These are phyloP conservation scores for Oreochromis niloticus DNA, from an alignment of 2,113 vertebrate genomes.

Conservation along the genomic window DNA sequence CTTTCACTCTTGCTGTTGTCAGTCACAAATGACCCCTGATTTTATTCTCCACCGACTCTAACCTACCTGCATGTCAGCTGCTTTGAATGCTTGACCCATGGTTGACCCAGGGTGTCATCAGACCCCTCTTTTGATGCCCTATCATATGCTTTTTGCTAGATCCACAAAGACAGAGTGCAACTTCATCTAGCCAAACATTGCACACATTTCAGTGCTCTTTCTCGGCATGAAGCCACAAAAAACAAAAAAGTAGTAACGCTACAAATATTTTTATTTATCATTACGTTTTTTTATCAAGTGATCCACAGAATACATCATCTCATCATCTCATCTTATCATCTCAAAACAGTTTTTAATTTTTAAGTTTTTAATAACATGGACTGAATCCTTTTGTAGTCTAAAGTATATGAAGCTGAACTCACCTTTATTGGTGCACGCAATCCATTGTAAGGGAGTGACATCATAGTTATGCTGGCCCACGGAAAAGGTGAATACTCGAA, in stretches of 20 bases:
- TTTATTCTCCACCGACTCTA: neutral
- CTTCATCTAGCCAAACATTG: neutral
- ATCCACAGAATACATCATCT: neutral
- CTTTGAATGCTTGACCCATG: neutral
- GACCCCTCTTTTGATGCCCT: neutral
- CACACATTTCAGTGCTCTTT: neutral
- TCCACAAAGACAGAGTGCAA: neutral
- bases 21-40: neutral
- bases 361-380: neutral
- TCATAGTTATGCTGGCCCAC: constrained; percentile 99
- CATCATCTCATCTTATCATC: neutral
- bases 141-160: neutral
- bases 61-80: neutral
- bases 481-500: constrained; percentile 94
- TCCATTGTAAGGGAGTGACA: constrained; percentile 97
- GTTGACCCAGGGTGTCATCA: neutral
- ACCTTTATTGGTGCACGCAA: constrained; percentile 98
- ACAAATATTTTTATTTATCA: neutral
- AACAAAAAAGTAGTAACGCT: neutral
- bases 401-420: neutral
- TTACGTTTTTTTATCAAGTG: neutral
- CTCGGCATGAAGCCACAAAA: neutral
- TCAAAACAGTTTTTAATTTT: neutral
- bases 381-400: neutral
- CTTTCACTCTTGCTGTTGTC: neutral